phyloP scores from a whole-genome alignment of 2,113 vertebrate genomes.

The Hippocampus zosterae region DNA sequence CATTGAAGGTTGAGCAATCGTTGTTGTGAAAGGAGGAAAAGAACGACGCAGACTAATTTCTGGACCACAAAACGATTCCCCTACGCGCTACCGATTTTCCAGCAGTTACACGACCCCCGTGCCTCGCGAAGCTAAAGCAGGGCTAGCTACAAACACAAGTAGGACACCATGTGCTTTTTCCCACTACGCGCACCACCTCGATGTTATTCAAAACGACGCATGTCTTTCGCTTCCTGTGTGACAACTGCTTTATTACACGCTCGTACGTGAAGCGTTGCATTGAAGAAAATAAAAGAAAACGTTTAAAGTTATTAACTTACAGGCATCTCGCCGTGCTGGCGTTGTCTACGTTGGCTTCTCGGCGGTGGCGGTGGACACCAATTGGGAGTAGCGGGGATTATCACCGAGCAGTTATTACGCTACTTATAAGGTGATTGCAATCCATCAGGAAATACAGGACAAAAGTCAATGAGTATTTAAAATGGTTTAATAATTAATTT shows the following conservation, averaged over 20 bases:
- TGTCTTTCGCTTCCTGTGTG: background rate
- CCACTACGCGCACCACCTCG: background rate
- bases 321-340: constrained; percentile 5
- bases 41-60: background rate
- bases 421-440: background rate
- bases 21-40: background rate
- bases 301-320: constrained; percentile 8
- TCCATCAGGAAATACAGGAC: background rate
- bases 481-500: background rate
- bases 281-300: background rate
- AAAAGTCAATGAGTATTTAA: background rate
- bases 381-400: background rate
- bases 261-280: background rate
- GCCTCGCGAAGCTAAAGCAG: background rate
- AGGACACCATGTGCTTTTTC: constrained; percentile 1
- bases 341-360: background rate
- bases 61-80: background rate
- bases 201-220: background rate
- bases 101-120: constrained; percentile 7
- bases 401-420: background rate
- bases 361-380: background rate
- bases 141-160: background rate
- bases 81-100: background rate
- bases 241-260: background rate
- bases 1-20: background rate